phyloP scores from a whole-genome alignment of 1,140 invertebrate genomes.

The Drosophila sturtevanti region DNA sequence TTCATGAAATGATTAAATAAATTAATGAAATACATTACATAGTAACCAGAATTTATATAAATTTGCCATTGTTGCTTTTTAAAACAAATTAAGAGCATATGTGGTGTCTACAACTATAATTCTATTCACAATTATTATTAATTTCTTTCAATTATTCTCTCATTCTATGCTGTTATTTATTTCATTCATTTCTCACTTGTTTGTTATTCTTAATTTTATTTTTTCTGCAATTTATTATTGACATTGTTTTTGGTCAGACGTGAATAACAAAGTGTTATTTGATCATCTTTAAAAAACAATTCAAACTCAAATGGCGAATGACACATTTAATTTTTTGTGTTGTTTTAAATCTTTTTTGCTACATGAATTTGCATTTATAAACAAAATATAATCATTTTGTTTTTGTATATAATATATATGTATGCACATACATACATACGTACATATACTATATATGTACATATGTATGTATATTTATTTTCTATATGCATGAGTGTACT shows the following conservation, averaged over 20 bases:
- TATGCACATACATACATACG: too few species aligned
- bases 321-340: slow-evolving; percentile 28
- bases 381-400: slow-evolving; percentile 10
- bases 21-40: too few species aligned
- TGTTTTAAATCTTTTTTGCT: slow-evolving; percentile 20
- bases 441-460: too few species aligned
- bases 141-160: neutral
- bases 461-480: neutral
- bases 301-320: slow-evolving; percentile 26
- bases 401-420: slow-evolving; percentile 21
- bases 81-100: neutral
- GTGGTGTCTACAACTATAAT: neutral
- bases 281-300: slow-evolving; percentile 11
- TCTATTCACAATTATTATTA: neutral
- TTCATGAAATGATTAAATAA: too few species aligned
- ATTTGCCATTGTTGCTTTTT: neutral
- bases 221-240: neutral
- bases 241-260: neutral
- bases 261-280: slow-evolving; percentile 2
- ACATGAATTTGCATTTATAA: slow-evolving; percentile 25
- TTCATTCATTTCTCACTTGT: neutral
- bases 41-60: too few species aligned
- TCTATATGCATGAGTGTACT: slow-evolving; percentile 16
- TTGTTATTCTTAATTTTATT: neutral
- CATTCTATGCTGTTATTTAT: neutral